These are phyloP conservation scores for Diuraphis noxia DNA, from an alignment of 1,140 invertebrate genomes.

Conservation along the genomic window DNA sequence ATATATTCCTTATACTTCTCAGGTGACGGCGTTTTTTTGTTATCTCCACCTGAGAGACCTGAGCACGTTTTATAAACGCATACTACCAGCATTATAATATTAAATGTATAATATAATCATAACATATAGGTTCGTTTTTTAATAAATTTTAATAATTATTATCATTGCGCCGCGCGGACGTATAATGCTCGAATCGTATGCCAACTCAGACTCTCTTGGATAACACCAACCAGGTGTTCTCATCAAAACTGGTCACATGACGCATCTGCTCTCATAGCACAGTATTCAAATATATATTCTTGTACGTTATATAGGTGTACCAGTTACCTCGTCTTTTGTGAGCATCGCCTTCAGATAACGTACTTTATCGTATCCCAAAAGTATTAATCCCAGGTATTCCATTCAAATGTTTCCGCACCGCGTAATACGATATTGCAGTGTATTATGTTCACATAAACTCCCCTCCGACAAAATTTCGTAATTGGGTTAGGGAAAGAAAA, in stretches of 20 bases:
- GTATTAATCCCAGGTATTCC: constrained; percentile 47
- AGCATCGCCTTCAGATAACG: constrained; percentile 46
- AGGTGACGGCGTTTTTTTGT: neutral
- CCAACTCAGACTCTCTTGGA: constrained; percentile 23
- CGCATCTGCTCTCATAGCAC: constrained; percentile 25
- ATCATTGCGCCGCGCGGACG: neutral
- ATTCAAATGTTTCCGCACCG: constrained; percentile 47
- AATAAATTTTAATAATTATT: constrained; percentile 13
- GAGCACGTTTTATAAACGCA: constrained; percentile 4
- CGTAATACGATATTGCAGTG: constrained; percentile 28
- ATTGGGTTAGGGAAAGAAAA: constrained; percentile 19
- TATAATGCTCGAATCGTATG: constrained; percentile 49
- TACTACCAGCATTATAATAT: neutral
- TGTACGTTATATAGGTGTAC: neutral
- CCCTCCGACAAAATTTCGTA: neutral
- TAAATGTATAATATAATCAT: constrained; percentile 20
- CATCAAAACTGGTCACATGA: constrained; percentile 34
- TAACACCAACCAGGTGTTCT: constrained; percentile 46
- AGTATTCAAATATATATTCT: constrained; percentile 8
- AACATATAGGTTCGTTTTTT: neutral
- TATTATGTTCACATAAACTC: neutral
- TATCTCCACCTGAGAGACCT: neutral
- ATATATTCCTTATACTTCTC: constrained; percentile 6
- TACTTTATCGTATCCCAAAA: constrained; percentile 18
- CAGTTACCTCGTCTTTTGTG: constrained; percentile 41